Evolutionary conservation across 2,888 invertebrate species (phyloP), one percentile per base, ranked within the genome.

Genomic region (Polymixis flavicincta): DNA sequence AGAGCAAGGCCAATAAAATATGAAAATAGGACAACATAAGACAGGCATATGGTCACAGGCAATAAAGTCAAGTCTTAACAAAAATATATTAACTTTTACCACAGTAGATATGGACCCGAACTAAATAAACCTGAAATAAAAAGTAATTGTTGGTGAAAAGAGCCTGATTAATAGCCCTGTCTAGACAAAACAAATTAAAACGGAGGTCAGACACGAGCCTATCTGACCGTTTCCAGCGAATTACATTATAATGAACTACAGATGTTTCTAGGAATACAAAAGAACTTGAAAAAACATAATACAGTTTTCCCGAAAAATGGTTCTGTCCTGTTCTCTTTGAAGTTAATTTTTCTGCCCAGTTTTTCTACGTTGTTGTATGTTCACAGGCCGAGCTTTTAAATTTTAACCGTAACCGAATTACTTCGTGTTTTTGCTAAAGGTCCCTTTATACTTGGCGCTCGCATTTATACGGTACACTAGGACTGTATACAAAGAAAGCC

Each of bases 131-230:
- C 32, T 7, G 22, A 59, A 68, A 65, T 71, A 80, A 75, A 84
- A 82, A 74, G 85, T 74, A 74, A 77, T 71, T 70, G 69, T 54
- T 65, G 42, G 37, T 54, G 54, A 72, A 73, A 82, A 73, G 60
- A 78, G 42, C 25, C 67, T 83, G 66, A 85, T 83, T 71, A 82
- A 75, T 85, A n/a, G 45, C n/a, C 45, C 25, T 37, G 70, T 83
- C 74, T 85, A 75, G 86, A 78, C 83, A 61, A 75, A 83, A 68
- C 74, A 73, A 84, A 83, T 83, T 83, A 83, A 85, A 71, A 64
- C 28, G n/a, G 70, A 75, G 83, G 60, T 85, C 74, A 73, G 74
- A 73, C 69, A 55, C 7, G 57, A 68, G 64, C 55, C 71, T 66
- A 61, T 82, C 64, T 66, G 57, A 37, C 55, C 74, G 37, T 69